Percentiles rank a stretch among this genome's conserved stretches.
Evolutionary conservation across 2,797 vertebrate genomes (phyloP).

Genomic region (Microcaecilia unicolor): DNA sequence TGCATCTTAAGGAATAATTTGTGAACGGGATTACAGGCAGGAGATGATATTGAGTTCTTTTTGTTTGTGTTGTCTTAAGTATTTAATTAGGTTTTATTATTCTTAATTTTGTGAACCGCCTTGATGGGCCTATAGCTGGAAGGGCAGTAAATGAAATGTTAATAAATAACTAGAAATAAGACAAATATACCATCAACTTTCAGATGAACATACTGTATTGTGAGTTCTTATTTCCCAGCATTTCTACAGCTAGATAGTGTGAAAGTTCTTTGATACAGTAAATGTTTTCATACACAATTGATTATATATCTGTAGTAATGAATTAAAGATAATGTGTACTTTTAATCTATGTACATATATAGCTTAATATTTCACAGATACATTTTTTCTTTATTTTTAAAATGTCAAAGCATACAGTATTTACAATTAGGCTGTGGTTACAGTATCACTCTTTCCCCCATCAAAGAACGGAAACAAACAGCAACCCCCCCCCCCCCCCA

Average conservation of each 20-base stretch:
- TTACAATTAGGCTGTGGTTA: constrained; percentile 19
- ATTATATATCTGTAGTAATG: constrained; percentile 25
- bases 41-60: no score
- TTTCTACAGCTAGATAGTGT: constrained; percentile 26
- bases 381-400: constrained; percentile 5
- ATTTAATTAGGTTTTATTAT: no score
- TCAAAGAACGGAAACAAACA: neutral
- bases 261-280: constrained; percentile 23
- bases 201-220: constrained; percentile 41
- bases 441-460: constrained; percentile 2
- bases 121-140: no score
- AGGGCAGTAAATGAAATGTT: no score
- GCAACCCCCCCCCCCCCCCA: neutral
- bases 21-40: no score
- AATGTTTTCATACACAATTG: constrained; percentile 29
- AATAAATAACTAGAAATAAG: constrained; percentile 28
- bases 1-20: no score
- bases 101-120: no score
- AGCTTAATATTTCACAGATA: constrained; percentile 31
- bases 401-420: constrained; percentile 18
- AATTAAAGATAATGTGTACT: constrained; percentile 4
- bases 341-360: constrained; percentile 27
- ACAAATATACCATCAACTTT: constrained; percentile 21
- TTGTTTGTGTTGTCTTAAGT: no score
- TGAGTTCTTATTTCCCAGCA: constrained; percentile 26